Evolutionary conservation across 2,888 invertebrate species (phyloP).

Genomic region (Lamellibrachia columna): DNA sequence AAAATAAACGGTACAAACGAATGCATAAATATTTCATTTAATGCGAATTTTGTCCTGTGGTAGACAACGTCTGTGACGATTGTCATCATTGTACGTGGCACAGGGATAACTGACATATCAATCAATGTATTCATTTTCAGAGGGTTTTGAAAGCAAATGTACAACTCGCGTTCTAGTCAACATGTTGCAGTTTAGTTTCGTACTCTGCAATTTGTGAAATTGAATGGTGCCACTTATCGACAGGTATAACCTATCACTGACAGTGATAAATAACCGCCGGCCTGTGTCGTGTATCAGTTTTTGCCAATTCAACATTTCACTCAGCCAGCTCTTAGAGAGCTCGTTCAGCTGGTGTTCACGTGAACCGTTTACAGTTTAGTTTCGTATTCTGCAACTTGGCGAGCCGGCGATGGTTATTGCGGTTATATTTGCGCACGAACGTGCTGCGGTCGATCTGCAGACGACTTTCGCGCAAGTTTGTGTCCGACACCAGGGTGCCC

Average conservation of each 20-base stretch:
- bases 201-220: not conserved
- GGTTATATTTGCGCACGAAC: not conserved
- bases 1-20: not conserved
- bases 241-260: not conserved
- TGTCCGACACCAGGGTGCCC: not conserved
- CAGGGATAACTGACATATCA: not conserved
- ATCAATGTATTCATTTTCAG: not conserved
- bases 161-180: not conserved
- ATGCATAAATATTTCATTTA: not conserved
- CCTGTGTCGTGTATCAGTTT: not conserved
- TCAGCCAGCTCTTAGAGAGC: not conserved
- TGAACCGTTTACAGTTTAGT: constrained; percentile 1
- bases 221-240: not conserved
- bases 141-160: not conserved
- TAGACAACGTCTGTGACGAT: not conserved
- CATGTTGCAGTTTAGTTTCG: not conserved
- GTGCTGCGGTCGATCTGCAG: not conserved
- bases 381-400: not conserved
- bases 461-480: not conserved
- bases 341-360: not conserved
- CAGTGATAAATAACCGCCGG: not conserved
- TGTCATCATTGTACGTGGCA: not conserved
- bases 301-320: not conserved
- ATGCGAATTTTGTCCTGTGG: not conserved
- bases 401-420: not conserved